phyloP scores from a whole-genome alignment of 2,888 invertebrate species.

The Xanthostigma xanthostigma region DNA sequence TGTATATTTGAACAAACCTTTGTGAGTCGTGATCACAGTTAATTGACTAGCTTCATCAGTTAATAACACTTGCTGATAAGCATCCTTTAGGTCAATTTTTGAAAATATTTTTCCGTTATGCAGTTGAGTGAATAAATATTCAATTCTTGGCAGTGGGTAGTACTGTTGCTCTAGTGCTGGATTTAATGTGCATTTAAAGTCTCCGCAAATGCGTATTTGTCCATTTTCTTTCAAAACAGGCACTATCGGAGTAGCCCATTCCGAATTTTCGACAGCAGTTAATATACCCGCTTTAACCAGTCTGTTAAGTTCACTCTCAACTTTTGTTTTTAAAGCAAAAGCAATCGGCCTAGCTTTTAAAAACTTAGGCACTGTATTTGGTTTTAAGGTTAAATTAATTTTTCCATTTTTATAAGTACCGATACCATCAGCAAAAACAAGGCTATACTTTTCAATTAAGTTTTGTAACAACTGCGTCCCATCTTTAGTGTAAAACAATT shows the following conservation, averaged over 20 bases:
- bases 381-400: no score
- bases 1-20: conserved; percentile 15
- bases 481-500: no score
- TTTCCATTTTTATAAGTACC: no score
- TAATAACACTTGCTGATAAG: conserved; percentile 15
- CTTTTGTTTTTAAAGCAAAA: no score
- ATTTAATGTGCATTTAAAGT: conserved; percentile 16
- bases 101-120: conserved; percentile 15
- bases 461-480: no score
- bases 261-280: conserved; percentile 7
- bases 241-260: conserved; percentile 22
- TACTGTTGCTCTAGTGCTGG: conserved; percentile 4
- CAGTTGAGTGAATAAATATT: conserved; percentile 8
- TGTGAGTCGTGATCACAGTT: conserved; percentile 17
- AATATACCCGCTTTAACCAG: no score
- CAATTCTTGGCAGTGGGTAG: conserved; percentile 10
- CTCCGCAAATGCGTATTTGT: conserved; percentile 19
- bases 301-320: no score
- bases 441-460: no score
- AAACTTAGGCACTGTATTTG: no score
- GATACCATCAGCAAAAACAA: no score
- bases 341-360: no score
- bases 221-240: conserved; percentile 16
- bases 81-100: conserved; percentile 17
- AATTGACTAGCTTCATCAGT: conserved; percentile 13